phyloP scores from a whole-genome alignment of 2,113 vertebrate species.

The Martes martes region DNA sequence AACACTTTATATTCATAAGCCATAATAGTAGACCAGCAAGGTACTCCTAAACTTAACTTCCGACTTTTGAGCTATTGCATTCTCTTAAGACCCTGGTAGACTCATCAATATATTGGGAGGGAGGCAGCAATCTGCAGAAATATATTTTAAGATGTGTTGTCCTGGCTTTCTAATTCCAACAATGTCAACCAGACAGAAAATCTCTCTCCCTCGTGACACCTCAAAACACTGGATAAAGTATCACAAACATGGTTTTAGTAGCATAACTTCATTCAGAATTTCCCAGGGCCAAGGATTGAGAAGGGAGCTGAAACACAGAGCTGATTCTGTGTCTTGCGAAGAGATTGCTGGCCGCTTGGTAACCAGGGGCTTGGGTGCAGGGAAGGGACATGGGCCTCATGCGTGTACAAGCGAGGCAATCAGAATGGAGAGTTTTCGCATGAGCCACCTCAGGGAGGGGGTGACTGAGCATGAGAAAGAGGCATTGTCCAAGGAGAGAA shows the following conservation, averaged over 20 bases:
- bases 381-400: neutral
- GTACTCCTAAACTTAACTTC: neutral
- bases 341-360: neutral
- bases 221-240: neutral
- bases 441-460: neutral
- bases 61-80: neutral
- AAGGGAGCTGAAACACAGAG: neutral
- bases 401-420: neutral
- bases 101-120: neutral
- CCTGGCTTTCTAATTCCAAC: neutral
- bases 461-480: neutral
- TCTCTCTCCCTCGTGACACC: neutral
- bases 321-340: neutral
- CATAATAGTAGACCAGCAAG: neutral
- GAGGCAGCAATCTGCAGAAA: neutral
- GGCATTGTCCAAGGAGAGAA: neutral
- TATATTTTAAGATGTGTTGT: neutral
- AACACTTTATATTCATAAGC: neutral
- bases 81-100: neutral
- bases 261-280: neutral
- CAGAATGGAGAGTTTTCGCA: neutral
- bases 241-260: neutral
- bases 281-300: neutral
- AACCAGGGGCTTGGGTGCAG: neutral
- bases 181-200: neutral